A percentile compares a stretch with the other conserved stretches of the same genome.
Conservation (phyloP, 2,888 invertebrate species). For the Hartigia nigra region DNA sequence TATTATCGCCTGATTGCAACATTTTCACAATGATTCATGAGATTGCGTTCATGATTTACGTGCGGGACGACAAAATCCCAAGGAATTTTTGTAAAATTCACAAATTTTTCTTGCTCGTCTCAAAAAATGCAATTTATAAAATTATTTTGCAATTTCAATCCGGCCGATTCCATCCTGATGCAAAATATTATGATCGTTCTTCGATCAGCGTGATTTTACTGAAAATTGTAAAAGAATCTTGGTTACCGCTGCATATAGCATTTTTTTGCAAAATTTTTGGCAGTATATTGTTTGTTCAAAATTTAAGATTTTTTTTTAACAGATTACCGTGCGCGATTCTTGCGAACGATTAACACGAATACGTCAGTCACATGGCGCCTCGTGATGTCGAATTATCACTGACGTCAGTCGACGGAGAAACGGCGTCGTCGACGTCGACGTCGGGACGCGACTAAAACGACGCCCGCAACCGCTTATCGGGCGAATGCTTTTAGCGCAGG, state of each 20-base stretch:
- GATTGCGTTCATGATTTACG: background rate
- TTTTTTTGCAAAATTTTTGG: background rate
- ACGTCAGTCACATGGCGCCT: conserved; percentile 32
- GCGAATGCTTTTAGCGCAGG: conserved; percentile 41
- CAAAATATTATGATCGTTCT: background rate
- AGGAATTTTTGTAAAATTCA: background rate
- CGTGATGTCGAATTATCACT: conserved; percentile 19
- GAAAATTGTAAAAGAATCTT: background rate
- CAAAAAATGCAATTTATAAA: background rate
- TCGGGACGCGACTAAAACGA: conserved; percentile 50
- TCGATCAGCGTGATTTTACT: background rate
- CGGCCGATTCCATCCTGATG: background rate
- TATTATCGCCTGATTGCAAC: conserved; percentile 1
- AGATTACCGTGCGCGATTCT: background rate
- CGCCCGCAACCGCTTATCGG: conserved; percentile 36
- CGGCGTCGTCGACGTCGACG: conserved; percentile 44
- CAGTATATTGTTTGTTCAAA: conserved; percentile 2
- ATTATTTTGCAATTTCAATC: background rate
- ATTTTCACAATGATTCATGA: background rate
- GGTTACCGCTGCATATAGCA: too few species aligned
- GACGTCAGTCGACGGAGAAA: conserved; percentile 15
- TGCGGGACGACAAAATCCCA: background rate
- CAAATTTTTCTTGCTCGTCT: background rate
- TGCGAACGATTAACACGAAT: background rate
- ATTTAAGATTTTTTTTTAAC: background rate